phyloP scores from a whole-genome alignment of 2,888 invertebrate genomes.

The Watsonalla binaria region DNA sequence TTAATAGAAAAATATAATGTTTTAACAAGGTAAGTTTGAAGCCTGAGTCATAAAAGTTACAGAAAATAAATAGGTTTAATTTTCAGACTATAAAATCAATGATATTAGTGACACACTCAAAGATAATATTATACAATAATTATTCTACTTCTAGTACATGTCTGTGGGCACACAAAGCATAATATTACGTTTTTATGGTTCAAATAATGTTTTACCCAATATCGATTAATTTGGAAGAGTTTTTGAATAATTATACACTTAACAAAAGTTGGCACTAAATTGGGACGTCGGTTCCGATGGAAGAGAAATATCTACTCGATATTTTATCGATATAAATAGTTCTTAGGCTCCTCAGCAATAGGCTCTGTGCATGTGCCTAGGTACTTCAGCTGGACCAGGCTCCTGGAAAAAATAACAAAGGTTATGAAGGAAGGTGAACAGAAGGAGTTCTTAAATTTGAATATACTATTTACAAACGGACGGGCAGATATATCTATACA shows the following conservation, averaged over 20 bases:
- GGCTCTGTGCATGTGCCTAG: constrained; percentile 92
- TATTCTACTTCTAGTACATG: not conserved
- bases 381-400: constrained; percentile 86
- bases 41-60: no score
- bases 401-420: constrained; percentile 65
- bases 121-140: no score
- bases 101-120: no score
- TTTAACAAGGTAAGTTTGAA: no score
- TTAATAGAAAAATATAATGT: no score
- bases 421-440: not conserved
- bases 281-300: constrained; percentile 34
- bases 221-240: constrained; percentile 41
- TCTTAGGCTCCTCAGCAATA: constrained; percentile 89
- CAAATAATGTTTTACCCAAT: not conserved
- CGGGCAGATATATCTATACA: no score
- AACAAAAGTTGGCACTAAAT: constrained; percentile 57
- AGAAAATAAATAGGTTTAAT: no score
- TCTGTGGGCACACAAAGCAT: not conserved
- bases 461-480: no score
- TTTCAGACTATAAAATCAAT: no score
- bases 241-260: constrained; percentile 33
- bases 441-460: no score
- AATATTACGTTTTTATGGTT: not conserved
- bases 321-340: constrained; percentile 86
- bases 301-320: constrained; percentile 45